A percentile compares a stretch with the other conserved stretches of the same genome.
These are phyloP conservation scores for Stomatorhinus ivindoensis DNA, from an alignment of 2,113 vertebrate species.

Conservation along the genomic window DNA sequence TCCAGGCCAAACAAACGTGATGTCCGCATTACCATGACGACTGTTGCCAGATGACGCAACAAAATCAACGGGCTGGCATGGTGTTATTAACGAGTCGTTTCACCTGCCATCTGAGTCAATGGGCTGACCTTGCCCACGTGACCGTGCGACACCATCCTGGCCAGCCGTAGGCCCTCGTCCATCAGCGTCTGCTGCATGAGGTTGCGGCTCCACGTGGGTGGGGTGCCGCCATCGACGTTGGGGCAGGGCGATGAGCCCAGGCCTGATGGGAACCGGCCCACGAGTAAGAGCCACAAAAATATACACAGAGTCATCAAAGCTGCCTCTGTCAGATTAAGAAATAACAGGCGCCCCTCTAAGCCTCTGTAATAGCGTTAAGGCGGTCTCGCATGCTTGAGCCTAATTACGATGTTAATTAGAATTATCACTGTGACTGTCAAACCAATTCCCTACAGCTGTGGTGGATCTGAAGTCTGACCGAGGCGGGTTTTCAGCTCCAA, in stretches of 20 bases:
- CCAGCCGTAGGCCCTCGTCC: constrained; percentile 93
- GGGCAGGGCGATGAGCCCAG: constrained; percentile 62
- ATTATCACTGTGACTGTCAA: neutral
- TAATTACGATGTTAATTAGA: constrained; percentile 13
- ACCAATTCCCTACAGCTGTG: neutral
- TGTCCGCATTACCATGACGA: neutral
- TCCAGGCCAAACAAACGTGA: neutral
- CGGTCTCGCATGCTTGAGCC: neutral
- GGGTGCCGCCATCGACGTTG: constrained; percentile 67
- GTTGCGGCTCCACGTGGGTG: constrained; percentile 84
- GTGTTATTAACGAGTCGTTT: neutral
- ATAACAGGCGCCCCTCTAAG: neutral
- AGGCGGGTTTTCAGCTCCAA: neutral
- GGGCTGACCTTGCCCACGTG: constrained; percentile 73
- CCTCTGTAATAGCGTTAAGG: neutral
- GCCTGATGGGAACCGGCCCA: constrained; percentile 51
- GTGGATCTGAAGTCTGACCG: neutral
- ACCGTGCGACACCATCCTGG: constrained; percentile 89
- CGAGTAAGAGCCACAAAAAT: constrained; percentile 25
- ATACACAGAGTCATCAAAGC: neutral
- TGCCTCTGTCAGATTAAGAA: neutral
- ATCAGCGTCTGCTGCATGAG: constrained; percentile 94
- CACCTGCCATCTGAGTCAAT: constrained; percentile 75
- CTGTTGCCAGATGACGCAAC: neutral
- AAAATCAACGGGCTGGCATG: neutral